Percentiles rank a stretch among this genome's conserved stretches.
These are phyloP conservation scores for Eubasilissa regina DNA, from an alignment of 1,140 invertebrate genomes.

Conservation along the genomic window DNA sequence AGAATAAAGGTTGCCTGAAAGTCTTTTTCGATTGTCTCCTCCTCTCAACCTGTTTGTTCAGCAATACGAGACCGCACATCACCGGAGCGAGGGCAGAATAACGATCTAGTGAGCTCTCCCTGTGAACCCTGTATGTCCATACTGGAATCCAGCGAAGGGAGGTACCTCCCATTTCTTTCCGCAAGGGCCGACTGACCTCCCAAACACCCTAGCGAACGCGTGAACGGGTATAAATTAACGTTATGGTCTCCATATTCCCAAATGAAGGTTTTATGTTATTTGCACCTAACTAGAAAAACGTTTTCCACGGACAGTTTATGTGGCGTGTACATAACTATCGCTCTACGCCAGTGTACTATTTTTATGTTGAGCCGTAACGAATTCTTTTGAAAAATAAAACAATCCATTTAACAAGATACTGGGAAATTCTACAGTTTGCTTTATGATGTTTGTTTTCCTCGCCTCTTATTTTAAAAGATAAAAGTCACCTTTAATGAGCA, in stretches of 20 bases:
- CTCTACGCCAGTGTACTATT: conserved; percentile 5
- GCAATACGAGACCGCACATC: conserved; percentile 19
- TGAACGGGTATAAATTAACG: conserved; percentile 42
- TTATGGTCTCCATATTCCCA: conserved; percentile 42
- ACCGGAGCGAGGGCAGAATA: conserved; percentile 2
- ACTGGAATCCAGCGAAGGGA: neutral
- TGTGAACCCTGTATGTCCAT: neutral
- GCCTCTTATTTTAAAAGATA: no score
- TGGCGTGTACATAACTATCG: conserved; percentile 20
- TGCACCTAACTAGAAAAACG: conserved; percentile 40
- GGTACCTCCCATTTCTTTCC: neutral
- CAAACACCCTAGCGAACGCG: conserved; percentile 10
- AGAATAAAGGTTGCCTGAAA: no score
- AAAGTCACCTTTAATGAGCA: no score
- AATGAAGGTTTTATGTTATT: conserved; percentile 39
- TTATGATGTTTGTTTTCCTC: no score
- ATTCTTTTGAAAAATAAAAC: conserved; percentile 36
- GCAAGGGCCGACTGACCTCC: neutral
- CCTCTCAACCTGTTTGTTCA: neutral
- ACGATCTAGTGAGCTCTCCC: neutral
- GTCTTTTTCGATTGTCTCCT: conserved; percentile 10
- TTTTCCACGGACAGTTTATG: conserved; percentile 38
- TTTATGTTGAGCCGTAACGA: conserved; percentile 26
- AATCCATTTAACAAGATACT: conserved; percentile 21
- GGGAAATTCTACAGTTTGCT: no score